Percentiles rank a stretch among this genome's conserved stretches.
These are phyloP conservation scores for Balaeniceps rex DNA, from an alignment of 2,113 vertebrate genomes.

Conservation along the genomic window DNA sequence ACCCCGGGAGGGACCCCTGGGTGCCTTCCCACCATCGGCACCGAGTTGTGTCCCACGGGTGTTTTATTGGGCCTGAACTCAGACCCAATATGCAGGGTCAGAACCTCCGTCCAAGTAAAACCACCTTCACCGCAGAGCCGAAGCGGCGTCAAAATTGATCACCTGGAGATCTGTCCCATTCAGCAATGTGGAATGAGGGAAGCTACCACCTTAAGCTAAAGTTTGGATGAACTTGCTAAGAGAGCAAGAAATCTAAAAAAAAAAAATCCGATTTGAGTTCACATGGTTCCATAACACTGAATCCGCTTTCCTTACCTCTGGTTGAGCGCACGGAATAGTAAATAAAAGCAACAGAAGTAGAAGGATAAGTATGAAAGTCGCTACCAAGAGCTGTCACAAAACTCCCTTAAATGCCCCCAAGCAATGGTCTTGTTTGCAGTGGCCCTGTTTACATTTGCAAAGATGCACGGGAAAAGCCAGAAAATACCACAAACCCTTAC, in stretches of 20 bases:
- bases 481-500: not conserved
- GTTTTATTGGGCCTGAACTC: not conserved
- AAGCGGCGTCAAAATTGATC: not conserved
- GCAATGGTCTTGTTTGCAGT: too few species aligned
- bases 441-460: not conserved
- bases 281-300: accelerated
- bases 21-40: not conserved
- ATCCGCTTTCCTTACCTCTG: not conserved
- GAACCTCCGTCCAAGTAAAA: not conserved
- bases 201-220: not conserved
- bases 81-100: not conserved
- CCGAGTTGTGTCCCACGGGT: accelerated
- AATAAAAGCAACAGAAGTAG: not conserved
- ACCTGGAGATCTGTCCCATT: not conserved
- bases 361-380: not conserved
- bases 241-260: not conserved
- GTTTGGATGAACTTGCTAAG: not conserved
- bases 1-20: accelerated
- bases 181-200: not conserved
- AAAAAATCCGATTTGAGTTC: not conserved
- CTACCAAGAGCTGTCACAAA: not conserved
- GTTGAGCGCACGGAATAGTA: accelerated
- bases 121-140: accelerated
- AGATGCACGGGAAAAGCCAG: not conserved
- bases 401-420: not conserved